A percentile compares a stretch with the other conserved stretches of the same genome.
Evolutionary conservation across 1,140 invertebrate species (phyloP).

Genomic region (Calephelis nemesis): DNA sequence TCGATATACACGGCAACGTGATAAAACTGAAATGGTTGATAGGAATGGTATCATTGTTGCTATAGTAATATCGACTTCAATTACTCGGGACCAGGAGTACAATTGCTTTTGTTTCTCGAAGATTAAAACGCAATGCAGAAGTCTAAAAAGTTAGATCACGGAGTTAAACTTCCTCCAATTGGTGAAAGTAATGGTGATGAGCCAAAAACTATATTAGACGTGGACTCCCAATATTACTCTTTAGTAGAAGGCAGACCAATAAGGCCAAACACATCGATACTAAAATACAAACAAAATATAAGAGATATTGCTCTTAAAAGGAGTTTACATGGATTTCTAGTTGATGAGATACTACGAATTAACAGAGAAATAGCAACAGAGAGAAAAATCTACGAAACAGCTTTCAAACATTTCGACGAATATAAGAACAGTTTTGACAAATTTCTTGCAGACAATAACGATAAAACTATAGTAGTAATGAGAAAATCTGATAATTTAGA

Average conservation of each 20-base stretch:
- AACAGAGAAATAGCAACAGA: slow-evolving; percentile 82
- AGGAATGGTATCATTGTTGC: slow-evolving; percentile 32
- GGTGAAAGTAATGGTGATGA: slow-evolving; percentile 40
- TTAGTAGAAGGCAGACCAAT: slow-evolving; percentile 79
- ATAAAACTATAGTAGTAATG: slow-evolving; percentile 80
- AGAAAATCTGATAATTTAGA: slow-evolving; percentile 75
- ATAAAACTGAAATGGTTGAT: background rate
- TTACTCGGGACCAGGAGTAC: background rate
- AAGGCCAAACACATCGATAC: slow-evolving; percentile 75
- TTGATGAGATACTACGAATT: slow-evolving; percentile 81
- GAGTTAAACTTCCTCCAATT: slow-evolving; percentile 58
- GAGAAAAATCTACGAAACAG: slow-evolving; percentile 75
- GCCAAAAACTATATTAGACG: slow-evolving; percentile 76
- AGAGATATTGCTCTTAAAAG: slow-evolving; percentile 78
- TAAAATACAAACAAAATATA: slow-evolving; percentile 80
- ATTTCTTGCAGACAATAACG: slow-evolving; percentile 82
- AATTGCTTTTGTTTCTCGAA: background rate
- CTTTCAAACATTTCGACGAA: slow-evolving; percentile 78
- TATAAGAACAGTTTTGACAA: slow-evolving; percentile 82
- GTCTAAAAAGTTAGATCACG: slow-evolving; percentile 42
- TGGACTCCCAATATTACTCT: slow-evolving; percentile 82
- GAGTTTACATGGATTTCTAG: slow-evolving; percentile 79
- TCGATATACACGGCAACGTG: background rate
- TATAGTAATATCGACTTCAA: slow-evolving; percentile 55
- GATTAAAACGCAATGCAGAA: slow-evolving; percentile 42